These are phyloP conservation scores for Laticauda colubrina DNA, from an alignment of 2,113 vertebrate genomes.

Conservation along the genomic window DNA sequence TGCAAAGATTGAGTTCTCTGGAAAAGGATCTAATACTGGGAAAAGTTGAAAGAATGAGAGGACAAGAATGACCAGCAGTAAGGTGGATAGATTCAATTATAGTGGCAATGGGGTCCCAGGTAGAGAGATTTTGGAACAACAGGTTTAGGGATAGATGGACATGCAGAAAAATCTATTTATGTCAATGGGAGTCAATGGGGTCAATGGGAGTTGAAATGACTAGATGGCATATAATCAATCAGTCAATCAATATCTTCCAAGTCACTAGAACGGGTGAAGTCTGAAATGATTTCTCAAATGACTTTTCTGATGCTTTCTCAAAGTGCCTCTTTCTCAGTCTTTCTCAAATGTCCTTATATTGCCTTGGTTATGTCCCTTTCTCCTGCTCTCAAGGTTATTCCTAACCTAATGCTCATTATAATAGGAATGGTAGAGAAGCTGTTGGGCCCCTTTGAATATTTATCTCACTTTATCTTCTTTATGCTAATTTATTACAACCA, in stretches of 20 bases:
- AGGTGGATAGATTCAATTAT: background rate
- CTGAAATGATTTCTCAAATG: background rate
- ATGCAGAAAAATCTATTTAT: background rate
- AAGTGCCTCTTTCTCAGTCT: background rate
- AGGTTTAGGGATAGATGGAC: background rate
- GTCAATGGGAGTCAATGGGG: background rate
- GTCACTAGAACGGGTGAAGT: background rate
- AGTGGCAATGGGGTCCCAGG: background rate
- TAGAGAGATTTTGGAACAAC: background rate
- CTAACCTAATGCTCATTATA: background rate
- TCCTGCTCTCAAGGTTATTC: background rate
- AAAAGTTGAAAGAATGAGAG: background rate
- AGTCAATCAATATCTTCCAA: background rate
- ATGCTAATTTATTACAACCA: background rate
- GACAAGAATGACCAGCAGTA: background rate
- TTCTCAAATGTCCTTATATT: background rate
- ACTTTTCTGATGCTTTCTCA: background rate
- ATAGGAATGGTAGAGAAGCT: background rate
- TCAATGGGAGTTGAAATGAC: background rate
- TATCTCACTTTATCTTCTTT: background rate
- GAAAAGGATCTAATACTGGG: background rate
- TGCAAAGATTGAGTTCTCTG: background rate
- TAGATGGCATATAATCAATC: background rate
- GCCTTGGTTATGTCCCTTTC: background rate
- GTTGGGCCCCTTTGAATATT: background rate